These are phyloP conservation scores for Halyomorpha halys DNA, from an alignment of 1,140 invertebrate species.

Conservation along the genomic window DNA sequence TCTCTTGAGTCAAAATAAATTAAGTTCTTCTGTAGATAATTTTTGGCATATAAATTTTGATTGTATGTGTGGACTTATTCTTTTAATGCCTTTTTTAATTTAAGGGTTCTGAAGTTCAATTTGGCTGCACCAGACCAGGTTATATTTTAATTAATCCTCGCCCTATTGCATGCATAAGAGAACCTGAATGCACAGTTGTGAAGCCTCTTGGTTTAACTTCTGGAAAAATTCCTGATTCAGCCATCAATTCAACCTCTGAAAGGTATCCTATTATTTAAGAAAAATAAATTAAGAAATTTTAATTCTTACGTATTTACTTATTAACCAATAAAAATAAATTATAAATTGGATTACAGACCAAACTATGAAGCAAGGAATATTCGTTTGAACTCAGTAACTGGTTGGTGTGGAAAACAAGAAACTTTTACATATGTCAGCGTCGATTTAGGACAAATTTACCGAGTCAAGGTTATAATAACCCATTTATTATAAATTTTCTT, in stretches of 20 bases:
- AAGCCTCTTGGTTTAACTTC: conserved; percentile 83
- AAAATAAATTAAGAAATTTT: background rate
- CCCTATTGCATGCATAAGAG: conserved; percentile 80
- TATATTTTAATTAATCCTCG: conserved; percentile 85
- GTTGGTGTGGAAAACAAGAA: conserved; percentile 90
- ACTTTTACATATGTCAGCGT: conserved; percentile 92
- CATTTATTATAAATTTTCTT: background rate
- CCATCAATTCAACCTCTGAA: conserved; percentile 93
- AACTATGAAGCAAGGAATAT: conserved; percentile 87
- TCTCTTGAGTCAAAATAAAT: too few species aligned
- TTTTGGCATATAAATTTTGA: background rate
- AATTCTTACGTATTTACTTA: background rate
- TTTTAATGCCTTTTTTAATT: conserved; percentile 18
- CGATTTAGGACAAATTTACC: conserved; percentile 78
- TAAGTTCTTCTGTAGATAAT: background rate
- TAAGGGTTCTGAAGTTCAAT: conserved; percentile 75
- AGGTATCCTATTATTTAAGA: conserved; percentile 34
- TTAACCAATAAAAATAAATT: background rate
- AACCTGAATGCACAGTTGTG: conserved; percentile 88
- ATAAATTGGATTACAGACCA: conserved; percentile 40
- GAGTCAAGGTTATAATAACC: conserved; percentile 54
- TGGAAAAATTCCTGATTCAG: conserved; percentile 83
- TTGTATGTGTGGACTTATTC: too few species aligned
- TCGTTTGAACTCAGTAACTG: conserved; percentile 83
- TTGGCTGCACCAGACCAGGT: conserved; percentile 79